phyloP scores from a whole-genome alignment of 2,888 invertebrate species.

The Lysandra coridon region DNA sequence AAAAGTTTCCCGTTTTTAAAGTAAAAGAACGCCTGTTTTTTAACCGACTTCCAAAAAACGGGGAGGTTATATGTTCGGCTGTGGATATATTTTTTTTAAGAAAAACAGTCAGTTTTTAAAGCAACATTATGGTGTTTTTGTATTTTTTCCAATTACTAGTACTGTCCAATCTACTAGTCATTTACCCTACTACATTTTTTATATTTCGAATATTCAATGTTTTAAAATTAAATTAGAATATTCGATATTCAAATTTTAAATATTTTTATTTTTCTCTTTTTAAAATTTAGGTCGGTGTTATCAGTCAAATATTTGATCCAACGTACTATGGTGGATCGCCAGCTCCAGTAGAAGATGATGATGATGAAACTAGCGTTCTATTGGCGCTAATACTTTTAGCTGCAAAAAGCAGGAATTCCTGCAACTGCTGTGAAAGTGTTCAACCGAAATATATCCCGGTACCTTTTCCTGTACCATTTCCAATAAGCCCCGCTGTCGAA shows the following conservation, averaged over 20 bases:
- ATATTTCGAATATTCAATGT: background rate
- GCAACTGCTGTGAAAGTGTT: slow-evolving; percentile 48
- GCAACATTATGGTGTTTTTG: no score
- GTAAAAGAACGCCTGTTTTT: no score
- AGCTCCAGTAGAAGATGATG: slow-evolving; percentile 42
- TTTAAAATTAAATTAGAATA: background rate
- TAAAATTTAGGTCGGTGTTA: slow-evolving; percentile 13
- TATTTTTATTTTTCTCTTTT: background rate
- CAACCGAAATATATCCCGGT: slow-evolving; percentile 10
- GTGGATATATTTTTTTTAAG: no score
- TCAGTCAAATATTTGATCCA: background rate
- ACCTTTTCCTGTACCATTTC: slow-evolving; percentile 18
- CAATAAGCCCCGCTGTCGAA: background rate
- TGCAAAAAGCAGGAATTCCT: slow-evolving; percentile 48
- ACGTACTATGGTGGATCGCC: background rate
- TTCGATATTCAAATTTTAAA: background rate
- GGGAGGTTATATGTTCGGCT: no score
- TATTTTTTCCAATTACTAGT: no score
- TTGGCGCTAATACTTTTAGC: slow-evolving; percentile 57
- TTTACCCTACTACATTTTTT: background rate
- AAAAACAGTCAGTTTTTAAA: no score
- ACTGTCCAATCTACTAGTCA: no score
- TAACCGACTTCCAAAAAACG: no score
- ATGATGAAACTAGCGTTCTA: slow-evolving; percentile 59
- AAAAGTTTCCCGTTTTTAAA: no score